Evolutionary conservation across 2,888 invertebrate genomes (phyloP), one percentile per base, ranked within the genome.

Genomic region (Mayetiola destructor): DNA sequence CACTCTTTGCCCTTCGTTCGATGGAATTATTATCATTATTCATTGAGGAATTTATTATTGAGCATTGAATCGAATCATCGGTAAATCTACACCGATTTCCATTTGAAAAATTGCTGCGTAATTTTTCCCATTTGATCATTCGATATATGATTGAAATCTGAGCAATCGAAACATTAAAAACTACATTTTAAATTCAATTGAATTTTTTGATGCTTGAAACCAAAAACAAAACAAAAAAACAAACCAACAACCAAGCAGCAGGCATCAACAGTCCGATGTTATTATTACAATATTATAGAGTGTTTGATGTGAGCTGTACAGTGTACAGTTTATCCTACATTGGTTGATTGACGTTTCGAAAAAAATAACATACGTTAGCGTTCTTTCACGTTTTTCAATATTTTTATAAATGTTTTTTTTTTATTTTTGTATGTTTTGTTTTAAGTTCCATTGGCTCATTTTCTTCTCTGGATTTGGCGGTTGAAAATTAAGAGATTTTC

Each of bases 311-410:
- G 23, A 21, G 12, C 20, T 21, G 8, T n/a, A 21, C 12, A 42
- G 21, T 42, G 48, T 27, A 48, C 48, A 48, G 48, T 48, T 48
- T 27, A 48, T 48, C 27, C 27, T 48, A 48, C 48, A n/a, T n/a
- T n/a, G n/a, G n/a, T 27, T 48, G 48, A 48, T 48, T 48, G 48
- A 48, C 27, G 27, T 48, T 48, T 48, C 14, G n/a, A n/a, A n/a
- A n/a, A n/a, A n/a, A n/a, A n/a, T n/a, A n/a, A n/a, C n/a, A n/a
- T n/a, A n/a, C n/a, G n/a, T n/a, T n/a, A 48, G 16, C 2, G 48
- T 48, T 42, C 42, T 42, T 42, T 23, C 21, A 23, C 23, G 42
- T 10, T 39, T 39, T 16, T 8, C 8, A 32, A 32, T 32, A 32
- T 12, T 32, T 32, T 32, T 12, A 32, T 32, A 32, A 32, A 8